Evolutionary conservation across 2,888 invertebrate species (phyloP), one percentile per base, ranked within the genome.

Genomic region (Formica aserva): DNA sequence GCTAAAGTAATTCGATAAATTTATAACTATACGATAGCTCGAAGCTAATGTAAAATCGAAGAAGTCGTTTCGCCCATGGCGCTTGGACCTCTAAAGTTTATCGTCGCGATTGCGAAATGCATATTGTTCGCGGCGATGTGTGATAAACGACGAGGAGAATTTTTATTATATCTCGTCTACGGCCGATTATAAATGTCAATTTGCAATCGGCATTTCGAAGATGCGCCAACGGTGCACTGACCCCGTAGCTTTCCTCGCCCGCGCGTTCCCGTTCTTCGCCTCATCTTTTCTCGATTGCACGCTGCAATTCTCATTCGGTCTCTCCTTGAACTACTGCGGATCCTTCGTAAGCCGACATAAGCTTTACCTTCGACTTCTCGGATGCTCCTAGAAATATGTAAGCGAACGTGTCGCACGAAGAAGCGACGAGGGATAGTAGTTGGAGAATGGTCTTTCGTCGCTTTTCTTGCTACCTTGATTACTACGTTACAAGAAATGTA

Each of bases 181-280:
- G 65, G 81, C 65, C 78, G 76, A 38, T 84, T 83, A 87, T 91
- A 91, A 91, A 92, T 92, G 91, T 91, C 91, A 91, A 91, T 90
- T 88, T 88, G 80, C 87, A 88, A 85, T 90, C 86, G 87, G 89
- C 89, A 92, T 92, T 90, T 88, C 87, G 87, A 91, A 89, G 85
- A 89, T 89, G 87, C 88, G 83, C 85, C 87, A n/a, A 86, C 83
- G 91, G 90, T 92, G 91, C 92, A 93, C 89, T 92, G 91, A 93
- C 93, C 91, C 91, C 89, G 91, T 89, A 91, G 60, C 89, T 88
- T 72, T 88, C 85, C 75, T 52, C 38, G 1, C 45, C 45, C 32
- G 66, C 18, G 13, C 29, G n/a, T 32, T 32, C 67, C 57, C 32
- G n/a, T 41, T 38, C n/a, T 26, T 8, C n/a, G 1, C 22, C 29